Base-by-base conservation (phyloP, 2,888 invertebrate species). In the Yponomeuta cagnagella region DNA sequence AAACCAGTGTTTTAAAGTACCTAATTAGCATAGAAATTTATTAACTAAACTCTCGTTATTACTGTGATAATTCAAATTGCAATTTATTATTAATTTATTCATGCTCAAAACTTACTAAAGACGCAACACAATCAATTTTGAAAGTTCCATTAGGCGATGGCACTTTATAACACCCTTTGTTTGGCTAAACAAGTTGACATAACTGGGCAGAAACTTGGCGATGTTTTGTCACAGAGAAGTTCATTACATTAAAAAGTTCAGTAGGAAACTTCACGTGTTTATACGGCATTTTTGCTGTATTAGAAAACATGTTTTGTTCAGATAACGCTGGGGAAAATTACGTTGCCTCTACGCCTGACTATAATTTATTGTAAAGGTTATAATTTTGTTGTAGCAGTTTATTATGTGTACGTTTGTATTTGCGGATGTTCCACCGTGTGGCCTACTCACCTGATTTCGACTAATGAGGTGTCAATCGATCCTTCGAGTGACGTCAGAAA, bases 241-340 rank as follows among this genome's bases (percentile, higher is more conserved):
- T 68, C 23, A 68, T 33, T 68, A 37, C 48, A 68, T 68, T 68
- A 68, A 37, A 68, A 68, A 68, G 68, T 68, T 68, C 15, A 31
- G 33, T 30, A 65, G 12, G 10, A 65, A 65, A 12, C 2, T 30
- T 58, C 52, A 58, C 33, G 33, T 31, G 65, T 65, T 31, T 31
- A 1, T 33, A 43, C 67, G 33, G 30, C 12, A 43, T 67, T 67
- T 30, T 43, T 37, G 5, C 43, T 30, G 37, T 67, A 37, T 67
- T 43, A 15, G 37, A 31, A 37, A 67, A 37, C 67, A 31, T 67
- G 12, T 15, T 31, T 67, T 67, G 67, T 37, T 43, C 10, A 10
- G 30, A 31, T 33, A 65, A 33, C 33, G 31, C 31, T 65, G 30
- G 15, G 9, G 33, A 65, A 65, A 65, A 65, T 31, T 33, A 10